A percentile compares a stretch with the other conserved stretches of the same genome.
Evolutionary conservation across 2,113 vertebrate species (phyloP).

Genomic region (Cariama cristata): DNA sequence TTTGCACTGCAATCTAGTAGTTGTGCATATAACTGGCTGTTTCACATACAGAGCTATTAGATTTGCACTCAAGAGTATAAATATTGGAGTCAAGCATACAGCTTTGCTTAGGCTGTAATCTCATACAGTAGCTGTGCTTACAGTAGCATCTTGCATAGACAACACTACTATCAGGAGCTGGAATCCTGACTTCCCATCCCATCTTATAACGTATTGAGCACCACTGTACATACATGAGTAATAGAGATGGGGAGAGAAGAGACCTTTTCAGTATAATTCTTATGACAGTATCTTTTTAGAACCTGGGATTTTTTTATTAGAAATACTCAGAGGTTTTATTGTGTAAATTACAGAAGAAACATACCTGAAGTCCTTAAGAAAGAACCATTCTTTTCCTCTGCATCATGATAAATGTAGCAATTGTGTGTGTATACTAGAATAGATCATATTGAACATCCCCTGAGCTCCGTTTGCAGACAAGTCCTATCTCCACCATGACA

Average conservation of each 20-base stretch:
- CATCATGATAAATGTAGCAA: slow-evolving; percentile 67
- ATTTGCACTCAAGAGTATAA: background rate
- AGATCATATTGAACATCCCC: slow-evolving; percentile 83
- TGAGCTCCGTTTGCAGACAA: slow-evolving; percentile 82
- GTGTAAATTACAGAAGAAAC: slow-evolving; percentile 39
- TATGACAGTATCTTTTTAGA: slow-evolving; percentile 13
- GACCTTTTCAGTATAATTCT: slow-evolving; percentile 32
- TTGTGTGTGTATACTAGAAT: slow-evolving; percentile 71
- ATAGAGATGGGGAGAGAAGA: background rate
- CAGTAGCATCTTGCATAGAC: background rate
- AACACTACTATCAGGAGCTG: background rate
- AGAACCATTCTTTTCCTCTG: slow-evolving; percentile 44
- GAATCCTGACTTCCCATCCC: background rate
- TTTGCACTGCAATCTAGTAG: background rate
- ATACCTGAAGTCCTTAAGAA: slow-evolving; percentile 52
- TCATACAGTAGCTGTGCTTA: background rate
- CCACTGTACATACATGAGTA: background rate
- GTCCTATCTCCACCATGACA: slow-evolving; percentile 83
- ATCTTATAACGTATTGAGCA: slow-evolving; percentile 9
- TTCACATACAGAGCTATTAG: background rate
- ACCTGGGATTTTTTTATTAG: background rate
- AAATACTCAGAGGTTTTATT: slow-evolving; percentile 43
- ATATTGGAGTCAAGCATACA: background rate
- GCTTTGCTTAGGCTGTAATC: background rate
- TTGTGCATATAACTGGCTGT: background rate